These are phyloP conservation scores for Sylvicola cinctus DNA, from an alignment of 2,888 invertebrate species.

Conservation along the genomic window DNA sequence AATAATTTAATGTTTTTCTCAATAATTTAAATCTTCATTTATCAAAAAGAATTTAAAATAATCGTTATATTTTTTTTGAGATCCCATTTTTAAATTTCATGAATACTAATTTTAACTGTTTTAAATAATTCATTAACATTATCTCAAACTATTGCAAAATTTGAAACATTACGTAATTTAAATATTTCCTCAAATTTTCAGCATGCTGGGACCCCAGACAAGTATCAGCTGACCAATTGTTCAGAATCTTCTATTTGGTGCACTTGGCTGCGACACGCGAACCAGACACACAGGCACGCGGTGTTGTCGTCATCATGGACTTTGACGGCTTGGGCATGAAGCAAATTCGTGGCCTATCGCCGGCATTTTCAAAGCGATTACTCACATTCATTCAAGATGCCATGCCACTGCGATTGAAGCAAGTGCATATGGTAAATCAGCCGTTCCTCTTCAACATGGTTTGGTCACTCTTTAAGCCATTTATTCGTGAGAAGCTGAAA, in stretches of 20 bases:
- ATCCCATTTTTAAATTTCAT: no score
- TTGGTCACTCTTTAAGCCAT: constrained; percentile 68
- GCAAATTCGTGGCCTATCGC: constrained; percentile 46
- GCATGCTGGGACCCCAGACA: constrained; percentile 56
- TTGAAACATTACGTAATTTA: background rate
- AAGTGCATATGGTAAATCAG: constrained; percentile 70
- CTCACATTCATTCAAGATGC: constrained; percentile 71
- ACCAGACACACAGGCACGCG: constrained; percentile 59
- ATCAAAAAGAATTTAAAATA: no score
- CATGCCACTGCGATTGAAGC: constrained; percentile 65
- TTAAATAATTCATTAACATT: no score
- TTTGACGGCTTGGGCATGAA: constrained; percentile 56
- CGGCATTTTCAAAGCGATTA: constrained; percentile 53
- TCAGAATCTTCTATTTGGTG: constrained; percentile 56
- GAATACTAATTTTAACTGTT: constrained; percentile 5
- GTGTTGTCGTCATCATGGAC: constrained; percentile 66
- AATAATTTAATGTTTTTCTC: no score
- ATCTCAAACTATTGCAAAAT: background rate
- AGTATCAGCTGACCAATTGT: constrained; percentile 52
- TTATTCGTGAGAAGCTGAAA: constrained; percentile 57
- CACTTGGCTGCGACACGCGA: constrained; percentile 59
- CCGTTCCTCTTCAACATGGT: constrained; percentile 69
- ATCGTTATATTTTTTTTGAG: no score
- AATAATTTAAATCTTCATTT: no score
- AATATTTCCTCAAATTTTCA: constrained; percentile 14